These are phyloP conservation scores for Elysia crispata DNA, from an alignment of 2,888 invertebrate genomes.

Conservation along the genomic window DNA sequence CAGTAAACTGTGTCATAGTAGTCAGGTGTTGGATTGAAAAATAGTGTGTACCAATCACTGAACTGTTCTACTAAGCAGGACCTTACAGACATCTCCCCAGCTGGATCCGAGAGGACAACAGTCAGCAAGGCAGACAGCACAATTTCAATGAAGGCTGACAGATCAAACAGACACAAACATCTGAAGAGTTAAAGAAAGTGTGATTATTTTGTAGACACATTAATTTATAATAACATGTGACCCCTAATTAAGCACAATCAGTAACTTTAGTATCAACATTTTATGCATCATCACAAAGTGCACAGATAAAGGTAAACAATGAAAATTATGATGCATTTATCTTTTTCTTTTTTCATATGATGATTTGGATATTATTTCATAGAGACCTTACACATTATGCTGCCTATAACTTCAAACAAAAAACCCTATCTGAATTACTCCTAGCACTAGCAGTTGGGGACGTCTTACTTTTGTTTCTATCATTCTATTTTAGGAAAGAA, in stretches of 20 bases:
- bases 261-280: too few relatives aligned
- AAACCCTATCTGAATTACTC: too few relatives aligned
- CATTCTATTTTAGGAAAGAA: too few relatives aligned
- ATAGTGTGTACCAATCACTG: slow-evolving; percentile 97
- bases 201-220: too few relatives aligned
- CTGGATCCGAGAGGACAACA: slow-evolving; percentile 88
- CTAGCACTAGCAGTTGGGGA: too few relatives aligned
- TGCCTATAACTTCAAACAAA: too few relatives aligned
- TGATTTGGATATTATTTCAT: too few relatives aligned
- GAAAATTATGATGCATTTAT: not conserved
- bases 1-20: slow-evolving; percentile 93
- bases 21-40: slow-evolving; percentile 95
- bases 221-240: too few relatives aligned
- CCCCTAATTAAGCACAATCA: not conserved
- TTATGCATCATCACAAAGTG: too few relatives aligned
- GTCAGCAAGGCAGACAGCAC: slow-evolving; percentile 86
- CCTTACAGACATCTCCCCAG: slow-evolving; percentile 86
- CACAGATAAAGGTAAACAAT: not conserved
- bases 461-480: too few relatives aligned
- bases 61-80: slow-evolving; percentile 89
- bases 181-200: slow-evolving; percentile 78
- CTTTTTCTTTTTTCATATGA: too few relatives aligned
- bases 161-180: slow-evolving; percentile 86
- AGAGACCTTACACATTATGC: too few relatives aligned
- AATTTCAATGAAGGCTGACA: slow-evolving; percentile 90